phyloP scores from a whole-genome alignment of 2,888 invertebrate species.

The Trachelus stipa region DNA sequence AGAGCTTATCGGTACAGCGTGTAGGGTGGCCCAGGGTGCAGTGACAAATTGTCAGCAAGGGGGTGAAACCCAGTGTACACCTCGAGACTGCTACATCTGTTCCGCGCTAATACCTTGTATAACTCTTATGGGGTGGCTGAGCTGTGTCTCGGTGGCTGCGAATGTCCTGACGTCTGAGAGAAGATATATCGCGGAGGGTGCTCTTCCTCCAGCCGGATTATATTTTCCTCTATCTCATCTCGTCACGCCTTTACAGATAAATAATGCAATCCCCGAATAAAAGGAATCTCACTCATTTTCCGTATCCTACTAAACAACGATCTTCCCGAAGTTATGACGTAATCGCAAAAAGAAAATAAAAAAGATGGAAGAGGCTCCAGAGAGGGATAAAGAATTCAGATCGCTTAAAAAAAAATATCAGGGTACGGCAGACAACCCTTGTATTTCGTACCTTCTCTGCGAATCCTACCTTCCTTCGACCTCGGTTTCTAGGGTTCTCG shows the following conservation, averaged over 20 bases:
- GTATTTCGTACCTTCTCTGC: not conserved
- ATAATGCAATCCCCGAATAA: not conserved
- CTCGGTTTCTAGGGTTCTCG: not conserved
- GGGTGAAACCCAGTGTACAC: constrained; percentile 45
- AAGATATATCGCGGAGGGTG: constrained; percentile 28
- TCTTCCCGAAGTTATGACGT: not conserved
- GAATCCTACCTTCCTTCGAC: not conserved
- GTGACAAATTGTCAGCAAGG: constrained; percentile 55
- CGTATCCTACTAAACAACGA: not conserved
- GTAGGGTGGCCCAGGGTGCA: constrained; percentile 25
- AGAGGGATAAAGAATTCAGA: not conserved
- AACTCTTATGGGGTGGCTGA: constrained; percentile 43
- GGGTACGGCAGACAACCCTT: not conserved
- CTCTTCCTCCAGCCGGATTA: constrained; percentile 25
- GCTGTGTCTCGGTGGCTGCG: constrained; percentile 17
- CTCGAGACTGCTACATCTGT: constrained; percentile 55
- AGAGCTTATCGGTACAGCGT: constrained; percentile 46
- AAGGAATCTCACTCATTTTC: not conserved
- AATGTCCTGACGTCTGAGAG: not conserved
- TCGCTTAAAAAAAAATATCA: not conserved
- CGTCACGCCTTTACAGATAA: not conserved
- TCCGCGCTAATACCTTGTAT: constrained; percentile 56
- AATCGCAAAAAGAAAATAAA: not conserved
- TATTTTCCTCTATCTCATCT: not conserved
- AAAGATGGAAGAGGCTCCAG: not conserved